A percentile compares a stretch with the other conserved stretches of the same genome.
Evolutionary conservation across 1,140 invertebrate genomes (phyloP).

Genomic region (Drosophila nebulosa): DNA sequence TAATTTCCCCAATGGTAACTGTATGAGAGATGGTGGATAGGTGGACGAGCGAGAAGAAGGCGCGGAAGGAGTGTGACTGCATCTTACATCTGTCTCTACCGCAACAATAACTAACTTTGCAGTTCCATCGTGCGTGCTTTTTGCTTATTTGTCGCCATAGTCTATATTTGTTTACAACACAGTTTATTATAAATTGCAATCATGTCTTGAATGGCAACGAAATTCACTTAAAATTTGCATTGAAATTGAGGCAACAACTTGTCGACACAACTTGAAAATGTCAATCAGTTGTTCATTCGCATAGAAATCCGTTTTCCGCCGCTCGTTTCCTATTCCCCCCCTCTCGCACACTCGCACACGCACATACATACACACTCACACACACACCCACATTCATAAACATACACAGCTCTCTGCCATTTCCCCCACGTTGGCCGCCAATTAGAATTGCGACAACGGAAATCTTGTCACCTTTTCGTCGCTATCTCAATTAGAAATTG

Average conservation of each 20-base stretch:
- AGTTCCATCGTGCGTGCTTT: slow-evolving; percentile 33
- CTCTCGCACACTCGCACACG: background rate
- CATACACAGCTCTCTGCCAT: background rate
- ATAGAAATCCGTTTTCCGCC: slow-evolving; percentile 73
- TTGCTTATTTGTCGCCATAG: slow-evolving; percentile 47
- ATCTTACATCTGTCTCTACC: slow-evolving; percentile 18
- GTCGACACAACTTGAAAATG: slow-evolving; percentile 30
- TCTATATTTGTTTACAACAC: slow-evolving; percentile 52
- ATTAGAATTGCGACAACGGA: slow-evolving; percentile 23
- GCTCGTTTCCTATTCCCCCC: slow-evolving; percentile 43
- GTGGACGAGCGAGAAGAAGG: background rate
- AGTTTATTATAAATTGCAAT: slow-evolving; percentile 56
- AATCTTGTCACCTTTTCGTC: slow-evolving; percentile 23
- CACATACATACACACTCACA: background rate
- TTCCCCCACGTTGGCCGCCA: slow-evolving; percentile 32
- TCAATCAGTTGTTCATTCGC: slow-evolving; percentile 61
- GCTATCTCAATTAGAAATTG: slow-evolving; percentile 48
- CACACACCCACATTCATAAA: background rate
- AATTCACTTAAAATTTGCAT: slow-evolving; percentile 40
- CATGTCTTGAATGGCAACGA: slow-evolving; percentile 59
- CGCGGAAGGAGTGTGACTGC: slow-evolving; percentile 9
- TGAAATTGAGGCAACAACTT: slow-evolving; percentile 5
- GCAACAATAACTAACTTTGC: slow-evolving; percentile 11
- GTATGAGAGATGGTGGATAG: slow-evolving; percentile 1
- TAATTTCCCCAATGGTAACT: slow-evolving; percentile 71